A percentile compares a stretch with the other conserved stretches of the same genome.
Conservation (phyloP, 2,797 vertebrate species). For the Macropodus opercularis region DNA sequence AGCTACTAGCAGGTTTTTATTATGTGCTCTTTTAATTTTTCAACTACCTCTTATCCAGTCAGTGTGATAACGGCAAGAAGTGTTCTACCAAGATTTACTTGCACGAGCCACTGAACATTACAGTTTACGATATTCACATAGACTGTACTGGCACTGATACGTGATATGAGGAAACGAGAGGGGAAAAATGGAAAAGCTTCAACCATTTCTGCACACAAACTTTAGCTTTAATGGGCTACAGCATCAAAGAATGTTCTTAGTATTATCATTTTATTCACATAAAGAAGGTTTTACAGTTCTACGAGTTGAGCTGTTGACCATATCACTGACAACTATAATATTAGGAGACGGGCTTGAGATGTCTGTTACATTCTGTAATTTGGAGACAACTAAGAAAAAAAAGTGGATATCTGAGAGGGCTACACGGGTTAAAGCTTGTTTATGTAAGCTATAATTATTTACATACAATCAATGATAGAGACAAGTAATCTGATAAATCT, state of each 20-base stretch:
- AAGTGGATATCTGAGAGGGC: not conserved
- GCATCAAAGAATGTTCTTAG: not conserved
- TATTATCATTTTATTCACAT: conserved; percentile 13
- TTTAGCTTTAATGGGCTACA: conserved; percentile 13
- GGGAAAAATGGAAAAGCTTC: conserved; percentile 10
- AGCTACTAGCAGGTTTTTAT: conserved; percentile 5
- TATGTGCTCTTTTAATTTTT: conserved; percentile 1
- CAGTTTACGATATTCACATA: not conserved
- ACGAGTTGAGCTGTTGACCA: not conserved
- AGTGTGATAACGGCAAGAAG: conserved; percentile 11
- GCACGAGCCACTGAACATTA: not conserved
- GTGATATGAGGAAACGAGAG: not conserved
- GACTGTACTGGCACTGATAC: not conserved
- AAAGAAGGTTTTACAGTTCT: not conserved
- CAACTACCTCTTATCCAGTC: conserved; percentile 2
- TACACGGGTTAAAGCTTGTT: not conserved
- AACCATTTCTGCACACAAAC: conserved; percentile 14
- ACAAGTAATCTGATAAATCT: conserved; percentile 1
- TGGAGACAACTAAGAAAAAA: not conserved
- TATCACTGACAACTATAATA: not conserved
- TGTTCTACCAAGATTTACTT: conserved; percentile 8
- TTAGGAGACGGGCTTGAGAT: not conserved
- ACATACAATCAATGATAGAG: conserved; percentile 5
- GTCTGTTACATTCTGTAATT: not conserved
- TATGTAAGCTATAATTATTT: not conserved